Conservation (phyloP, 2,888 invertebrate species). For the Spodoptera picta region DNA sequence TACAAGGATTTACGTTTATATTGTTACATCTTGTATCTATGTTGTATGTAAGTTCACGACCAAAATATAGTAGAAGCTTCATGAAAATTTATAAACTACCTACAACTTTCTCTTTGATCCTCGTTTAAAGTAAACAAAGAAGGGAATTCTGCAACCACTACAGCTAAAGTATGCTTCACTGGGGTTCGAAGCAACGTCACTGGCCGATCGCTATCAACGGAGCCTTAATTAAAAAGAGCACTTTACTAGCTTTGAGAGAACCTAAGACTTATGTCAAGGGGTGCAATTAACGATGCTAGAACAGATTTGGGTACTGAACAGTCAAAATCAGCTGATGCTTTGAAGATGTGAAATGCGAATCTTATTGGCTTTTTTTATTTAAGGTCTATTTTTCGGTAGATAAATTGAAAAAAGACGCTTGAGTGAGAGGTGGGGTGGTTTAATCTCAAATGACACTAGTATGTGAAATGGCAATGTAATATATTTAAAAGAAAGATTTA, state of each 20-base stretch:
- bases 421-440: no score
- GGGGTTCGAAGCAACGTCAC: slow-evolving; percentile 34
- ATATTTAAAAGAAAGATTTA: no score
- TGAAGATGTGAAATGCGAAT: no score
- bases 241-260: slow-evolving; percentile 37
- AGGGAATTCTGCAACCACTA: slow-evolving; percentile 37
- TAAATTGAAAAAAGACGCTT: no score
- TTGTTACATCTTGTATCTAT: no score
- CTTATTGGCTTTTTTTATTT: no score
- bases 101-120: slow-evolving; percentile 38
- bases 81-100: slow-evolving; percentile 23
- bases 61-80: slow-evolving; percentile 14
- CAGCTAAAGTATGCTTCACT: slow-evolving; percentile 42
- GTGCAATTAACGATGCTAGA: slow-evolving; percentile 25
- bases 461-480: no score
- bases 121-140: slow-evolving; percentile 38
- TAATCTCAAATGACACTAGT: no score
- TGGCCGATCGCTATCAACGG: slow-evolving; percentile 50
- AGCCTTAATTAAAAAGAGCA: slow-evolving; percentile 58
- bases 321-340: slow-evolving; percentile 17
- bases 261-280: slow-evolving; percentile 20
- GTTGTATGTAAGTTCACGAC: no score
- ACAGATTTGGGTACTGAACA: slow-evolving; percentile 16
- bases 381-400: no score
- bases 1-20: no score